These are phyloP conservation scores for Aldrovandia affinis DNA, from an alignment of 2,797 vertebrate species.

Conservation along the genomic window DNA sequence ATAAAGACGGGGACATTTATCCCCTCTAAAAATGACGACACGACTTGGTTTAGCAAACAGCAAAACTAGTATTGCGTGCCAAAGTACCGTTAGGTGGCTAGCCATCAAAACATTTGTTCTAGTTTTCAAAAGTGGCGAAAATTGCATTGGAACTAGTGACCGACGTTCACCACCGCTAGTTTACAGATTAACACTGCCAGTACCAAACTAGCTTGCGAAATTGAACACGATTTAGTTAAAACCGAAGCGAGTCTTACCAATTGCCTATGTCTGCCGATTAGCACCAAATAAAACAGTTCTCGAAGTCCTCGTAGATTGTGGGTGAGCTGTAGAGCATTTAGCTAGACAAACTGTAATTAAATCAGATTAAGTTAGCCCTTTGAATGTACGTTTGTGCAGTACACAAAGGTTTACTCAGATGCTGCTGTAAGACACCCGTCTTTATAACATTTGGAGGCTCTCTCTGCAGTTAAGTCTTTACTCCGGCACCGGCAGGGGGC, in stretches of 20 bases:
- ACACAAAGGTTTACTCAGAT: background rate
- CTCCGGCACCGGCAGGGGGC: conserved; percentile 18
- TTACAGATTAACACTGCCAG: background rate
- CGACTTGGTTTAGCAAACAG: background rate
- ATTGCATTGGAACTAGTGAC: too few species aligned
- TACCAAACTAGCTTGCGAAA: too few species aligned
- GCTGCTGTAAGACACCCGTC: background rate
- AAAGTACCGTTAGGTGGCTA: background rate
- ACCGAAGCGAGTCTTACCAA: conserved; percentile 21
- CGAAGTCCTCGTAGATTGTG: background rate
- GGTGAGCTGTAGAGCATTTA: background rate
- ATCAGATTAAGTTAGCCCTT: conserved; percentile 7
- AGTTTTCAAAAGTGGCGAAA: background rate
- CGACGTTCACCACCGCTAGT: background rate
- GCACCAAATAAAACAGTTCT: background rate
- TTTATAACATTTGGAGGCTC: background rate
- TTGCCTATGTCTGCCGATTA: background rate
- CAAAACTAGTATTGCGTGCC: background rate
- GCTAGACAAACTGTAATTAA: background rate
- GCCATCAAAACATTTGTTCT: background rate
- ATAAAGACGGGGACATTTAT: background rate
- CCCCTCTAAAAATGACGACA: background rate
- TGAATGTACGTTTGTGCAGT: background rate
- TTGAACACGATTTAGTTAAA: background rate
- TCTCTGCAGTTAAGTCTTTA: background rate